Base-by-base conservation (phyloP, 1,140 invertebrate species). In the Radopholus similis region DNA sequence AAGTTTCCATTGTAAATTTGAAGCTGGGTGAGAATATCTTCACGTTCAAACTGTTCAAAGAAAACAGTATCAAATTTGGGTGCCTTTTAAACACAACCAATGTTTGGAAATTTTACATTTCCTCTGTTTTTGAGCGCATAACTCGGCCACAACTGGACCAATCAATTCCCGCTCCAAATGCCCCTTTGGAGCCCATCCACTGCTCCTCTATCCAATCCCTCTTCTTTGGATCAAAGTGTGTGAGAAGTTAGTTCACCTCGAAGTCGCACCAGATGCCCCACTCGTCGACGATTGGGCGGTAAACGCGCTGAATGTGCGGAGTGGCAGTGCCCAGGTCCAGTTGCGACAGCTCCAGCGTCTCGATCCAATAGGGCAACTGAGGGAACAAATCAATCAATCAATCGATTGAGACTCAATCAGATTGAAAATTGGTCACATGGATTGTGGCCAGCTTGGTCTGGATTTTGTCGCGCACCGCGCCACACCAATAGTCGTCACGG, bases 221-320 rank as follows among this genome's bases (percentile, higher is more conserved):
- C 42, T 23, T 15, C 53, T 18, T 13, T 30, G 35, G 18, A 53
- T 18, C 13, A 57, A 1, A 68, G 38, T 30, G 5, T 23, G 2
- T 28, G 2, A 11, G 28, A 64, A 49, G 32, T 18, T 71, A 18
- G 87, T 88, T 40, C 38, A 97, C 84, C 79, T 95, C 90, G 13
- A 95, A 85, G 84, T 97, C 91, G 3, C 95, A 85, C 93, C 93
- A 97, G 21, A 95, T 84, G 3, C 95, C 94, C 71, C 89, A 88
- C 65, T 90, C 88, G 84, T 97, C 90, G 35, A 92, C 78, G 53
- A 67, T 70, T 53, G 87, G 84, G 0, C 91, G 91, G 73, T 88
- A 87, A 32, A 90, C 87, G 54, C 88, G 87, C 54, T 89, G 87
- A 73, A 96, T 88, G 5, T 90, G 84, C 2, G 75, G 75, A 18